Evolutionary conservation across 2,113 vertebrate species (phyloP).

Genomic region (Cavia aperea): DNA sequence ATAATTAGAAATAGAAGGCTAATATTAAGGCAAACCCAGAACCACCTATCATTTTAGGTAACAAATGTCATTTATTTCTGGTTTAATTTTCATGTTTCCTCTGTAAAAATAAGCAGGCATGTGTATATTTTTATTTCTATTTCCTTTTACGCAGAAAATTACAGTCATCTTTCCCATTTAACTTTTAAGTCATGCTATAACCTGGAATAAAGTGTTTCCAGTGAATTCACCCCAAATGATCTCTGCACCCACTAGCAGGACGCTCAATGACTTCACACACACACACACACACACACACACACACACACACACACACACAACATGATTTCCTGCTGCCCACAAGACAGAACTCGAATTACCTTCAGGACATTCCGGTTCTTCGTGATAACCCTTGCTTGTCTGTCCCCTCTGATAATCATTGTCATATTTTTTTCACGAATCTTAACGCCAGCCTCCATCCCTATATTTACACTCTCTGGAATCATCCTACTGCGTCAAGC

Average conservation of each 20-base stretch:
- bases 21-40: neutral
- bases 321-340: neutral
- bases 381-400: no score
- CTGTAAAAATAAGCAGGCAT: neutral
- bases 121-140: neutral
- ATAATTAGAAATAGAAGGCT: neutral
- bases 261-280: neutral
- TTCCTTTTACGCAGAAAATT: neutral
- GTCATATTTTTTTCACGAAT: fast-evolving
- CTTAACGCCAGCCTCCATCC: neutral
- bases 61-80: neutral
- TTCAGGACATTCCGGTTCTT: neutral
- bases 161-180: neutral
- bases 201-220: neutral
- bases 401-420: neutral
- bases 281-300: neutral
- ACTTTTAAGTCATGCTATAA: neutral
- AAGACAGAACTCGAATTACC: neutral
- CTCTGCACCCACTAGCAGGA: neutral
- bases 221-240: neutral
- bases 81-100: neutral
- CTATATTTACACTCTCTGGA: fast-evolving
- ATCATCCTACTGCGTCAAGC: no score
- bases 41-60: neutral
- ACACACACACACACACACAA: neutral